phyloP scores from a whole-genome alignment of 2,797 vertebrate genomes.

The Sebastes nivosus region DNA sequence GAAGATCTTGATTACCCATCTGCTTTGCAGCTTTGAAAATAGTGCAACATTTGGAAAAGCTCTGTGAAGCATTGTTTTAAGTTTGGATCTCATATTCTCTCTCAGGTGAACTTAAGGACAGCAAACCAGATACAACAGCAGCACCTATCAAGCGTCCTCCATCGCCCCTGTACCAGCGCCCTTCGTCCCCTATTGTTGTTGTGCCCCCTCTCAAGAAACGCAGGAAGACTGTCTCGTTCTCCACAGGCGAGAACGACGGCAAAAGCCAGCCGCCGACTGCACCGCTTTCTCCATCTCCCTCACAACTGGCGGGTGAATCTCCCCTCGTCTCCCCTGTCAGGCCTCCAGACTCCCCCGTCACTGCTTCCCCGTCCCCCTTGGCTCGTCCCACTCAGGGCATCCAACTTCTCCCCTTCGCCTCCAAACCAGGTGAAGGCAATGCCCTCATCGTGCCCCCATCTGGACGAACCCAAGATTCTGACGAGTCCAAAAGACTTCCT shows the following conservation, averaged over 20 bases:
- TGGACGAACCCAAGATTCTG: slow-evolving; percentile 57
- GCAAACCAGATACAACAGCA: slow-evolving; percentile 37
- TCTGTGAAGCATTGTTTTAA: background rate
- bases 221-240: slow-evolving; percentile 92
- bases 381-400: slow-evolving; percentile 64
- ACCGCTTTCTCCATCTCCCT: slow-evolving; percentile 49
- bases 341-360: slow-evolving; percentile 58
- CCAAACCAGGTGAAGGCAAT: slow-evolving; percentile 76
- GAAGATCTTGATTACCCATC: background rate
- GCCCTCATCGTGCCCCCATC: slow-evolving; percentile 81
- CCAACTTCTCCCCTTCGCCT: slow-evolving; percentile 80
- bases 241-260: slow-evolving; percentile 79
- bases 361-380: slow-evolving; percentile 19
- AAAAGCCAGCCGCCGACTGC: slow-evolving; percentile 48
- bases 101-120: slow-evolving; percentile 58
- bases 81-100: background rate
- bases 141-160: slow-evolving; percentile 52
- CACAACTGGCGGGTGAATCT: slow-evolving; percentile 46
- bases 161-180: slow-evolving; percentile 77
- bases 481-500: slow-evolving; percentile 68
- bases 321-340: slow-evolving; percentile 58
- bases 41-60: background rate
- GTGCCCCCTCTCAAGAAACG: slow-evolving; percentile 92
- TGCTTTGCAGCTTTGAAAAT: background rate
- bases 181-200: slow-evolving; percentile 86